Conservation (phyloP, 2,113 vertebrate genomes). For the Scortum barcoo region DNA sequence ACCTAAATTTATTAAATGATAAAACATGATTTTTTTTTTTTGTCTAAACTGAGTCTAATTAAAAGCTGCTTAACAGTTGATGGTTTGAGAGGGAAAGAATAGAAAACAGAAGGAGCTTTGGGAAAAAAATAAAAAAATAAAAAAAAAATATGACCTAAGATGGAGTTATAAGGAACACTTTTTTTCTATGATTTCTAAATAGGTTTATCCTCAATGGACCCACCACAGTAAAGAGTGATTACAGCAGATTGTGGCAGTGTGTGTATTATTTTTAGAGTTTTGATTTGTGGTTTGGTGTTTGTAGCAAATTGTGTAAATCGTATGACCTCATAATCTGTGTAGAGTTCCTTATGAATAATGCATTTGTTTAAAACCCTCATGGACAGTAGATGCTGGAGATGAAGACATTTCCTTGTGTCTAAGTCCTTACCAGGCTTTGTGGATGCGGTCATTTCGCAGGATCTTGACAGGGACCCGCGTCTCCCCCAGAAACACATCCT, state of each 20-base stretch:
- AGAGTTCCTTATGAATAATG: background rate
- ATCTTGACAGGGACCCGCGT: constrained; percentile 94
- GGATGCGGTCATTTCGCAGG: constrained; percentile 89
- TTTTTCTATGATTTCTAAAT: background rate
- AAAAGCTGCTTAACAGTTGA: background rate
- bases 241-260: background rate
- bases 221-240: background rate
- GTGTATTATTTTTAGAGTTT: background rate
- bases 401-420: background rate
- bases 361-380: background rate
- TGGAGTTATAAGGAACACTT: background rate
- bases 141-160: background rate
- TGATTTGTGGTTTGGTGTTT: background rate
- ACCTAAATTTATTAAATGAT: background rate
- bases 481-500: constrained; percentile 96
- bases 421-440: constrained; percentile 92
- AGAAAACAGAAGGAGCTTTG: background rate
- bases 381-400: background rate
- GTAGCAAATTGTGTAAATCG: background rate
- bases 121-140: background rate
- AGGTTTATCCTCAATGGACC: background rate
- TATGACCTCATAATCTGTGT: background rate
- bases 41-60: background rate
- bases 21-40: background rate
- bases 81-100: background rate